A percentile compares a stretch with the other conserved stretches of the same genome.
Evolutionary conservation across 2,888 invertebrate genomes (phyloP).

Genomic region (Carterocephalus palaemon): DNA sequence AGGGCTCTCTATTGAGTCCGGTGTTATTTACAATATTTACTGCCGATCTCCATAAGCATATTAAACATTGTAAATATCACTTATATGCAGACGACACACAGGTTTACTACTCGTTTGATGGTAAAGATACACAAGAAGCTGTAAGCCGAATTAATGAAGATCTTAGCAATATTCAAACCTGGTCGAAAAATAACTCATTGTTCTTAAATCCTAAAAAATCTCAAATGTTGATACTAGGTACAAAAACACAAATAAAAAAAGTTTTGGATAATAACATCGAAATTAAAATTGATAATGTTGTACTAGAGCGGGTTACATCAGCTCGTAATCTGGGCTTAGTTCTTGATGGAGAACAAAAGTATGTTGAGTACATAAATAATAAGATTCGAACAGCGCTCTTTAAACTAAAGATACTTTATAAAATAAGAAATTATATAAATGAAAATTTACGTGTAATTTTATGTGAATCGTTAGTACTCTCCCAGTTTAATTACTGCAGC

Average conservation of each 20-base stretch:
- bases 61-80: constrained; percentile 7
- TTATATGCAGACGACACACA: constrained; percentile 6
- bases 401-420: constrained; percentile 11
- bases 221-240: constrained; percentile 4
- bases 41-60: constrained; percentile 1
- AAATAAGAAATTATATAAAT: constrained; percentile 3
- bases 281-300: constrained; percentile 1
- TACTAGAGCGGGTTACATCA: neutral
- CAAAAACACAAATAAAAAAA: constrained; percentile 1
- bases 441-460: neutral
- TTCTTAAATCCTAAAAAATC: neutral
- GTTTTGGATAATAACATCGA: neutral
- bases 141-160: neutral
- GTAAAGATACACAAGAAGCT: no score
- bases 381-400: no score
- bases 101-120: constrained; percentile 4
- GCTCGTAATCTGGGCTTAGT: constrained; percentile 13
- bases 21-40: constrained; percentile 2
- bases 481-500: no score
- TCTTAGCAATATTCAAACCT: neutral
- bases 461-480: no score
- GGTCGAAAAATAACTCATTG: neutral
- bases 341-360: constrained; percentile 12
- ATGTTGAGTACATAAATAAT: constrained; percentile 6
- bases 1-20: no score